These are phyloP conservation scores for Thereva unica DNA, from an alignment of 2,888 invertebrate species.

Conservation along the genomic window DNA sequence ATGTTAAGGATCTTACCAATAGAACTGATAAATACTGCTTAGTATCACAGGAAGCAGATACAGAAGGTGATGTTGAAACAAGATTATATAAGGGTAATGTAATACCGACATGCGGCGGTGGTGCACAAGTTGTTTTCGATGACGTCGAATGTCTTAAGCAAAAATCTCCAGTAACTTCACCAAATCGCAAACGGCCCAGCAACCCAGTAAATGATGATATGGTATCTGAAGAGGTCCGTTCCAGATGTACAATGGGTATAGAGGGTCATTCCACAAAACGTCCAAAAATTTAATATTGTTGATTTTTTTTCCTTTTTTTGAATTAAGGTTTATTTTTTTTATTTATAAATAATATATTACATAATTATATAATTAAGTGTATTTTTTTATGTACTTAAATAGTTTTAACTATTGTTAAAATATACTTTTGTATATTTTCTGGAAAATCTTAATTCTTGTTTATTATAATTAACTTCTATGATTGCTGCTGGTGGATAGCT, in stretches of 20 bases:
- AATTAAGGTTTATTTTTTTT: not conserved
- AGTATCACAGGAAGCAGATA: conserved; percentile 88
- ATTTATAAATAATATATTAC: too few species aligned
- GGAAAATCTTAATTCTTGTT: too few species aligned
- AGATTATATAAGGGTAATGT: conserved; percentile 93
- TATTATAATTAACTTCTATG: too few species aligned
- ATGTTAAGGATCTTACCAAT: conserved; percentile 74
- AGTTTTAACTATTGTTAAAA: too few species aligned
- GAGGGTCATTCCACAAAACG: conserved; percentile 57
- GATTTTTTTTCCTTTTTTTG: not conserved
- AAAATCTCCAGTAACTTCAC: conserved; percentile 70
- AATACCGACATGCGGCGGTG: conserved; percentile 90
- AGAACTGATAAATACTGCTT: conserved; percentile 87
- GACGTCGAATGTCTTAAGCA: conserved; percentile 91
- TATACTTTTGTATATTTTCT: too few species aligned
- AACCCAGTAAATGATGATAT: conserved; percentile 44
- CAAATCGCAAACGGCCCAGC: conserved; percentile 56
- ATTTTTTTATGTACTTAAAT: too few species aligned
- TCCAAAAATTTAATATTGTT: conserved; percentile 49
- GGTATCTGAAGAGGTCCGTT: conserved; percentile 50
- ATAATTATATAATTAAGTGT: too few species aligned
- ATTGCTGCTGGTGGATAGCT: too few species aligned
- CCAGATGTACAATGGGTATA: conserved; percentile 56
- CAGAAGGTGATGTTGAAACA: conserved; percentile 91
- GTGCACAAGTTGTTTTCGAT: conserved; percentile 92